phyloP scores from a whole-genome alignment of 2,888 invertebrate genomes.

The Agrochola litura region DNA sequence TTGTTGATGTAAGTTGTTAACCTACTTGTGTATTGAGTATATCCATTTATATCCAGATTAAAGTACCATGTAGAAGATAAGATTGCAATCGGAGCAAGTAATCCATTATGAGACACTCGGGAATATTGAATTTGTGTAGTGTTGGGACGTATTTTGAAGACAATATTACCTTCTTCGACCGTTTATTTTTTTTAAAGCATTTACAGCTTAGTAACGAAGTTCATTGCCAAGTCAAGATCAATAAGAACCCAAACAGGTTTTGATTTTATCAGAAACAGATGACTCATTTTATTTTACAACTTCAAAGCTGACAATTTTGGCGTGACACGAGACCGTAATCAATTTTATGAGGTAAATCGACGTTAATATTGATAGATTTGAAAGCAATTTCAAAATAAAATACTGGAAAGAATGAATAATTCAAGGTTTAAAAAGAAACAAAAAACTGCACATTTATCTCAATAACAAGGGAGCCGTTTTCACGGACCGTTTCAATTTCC shows the following conservation, averaged over 20 bases:
- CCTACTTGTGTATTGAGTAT: constrained; percentile 23
- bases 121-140: constrained; percentile 20
- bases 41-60: constrained; percentile 5
- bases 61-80: constrained; percentile 14
- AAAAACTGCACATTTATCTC: constrained; percentile 7
- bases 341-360: constrained; percentile 40
- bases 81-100: constrained; percentile 26
- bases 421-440: constrained; percentile 24
- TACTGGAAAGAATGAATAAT: constrained; percentile 21
- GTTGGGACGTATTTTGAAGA: background rate
- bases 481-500: constrained; percentile 17
- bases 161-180: background rate
- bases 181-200: constrained; percentile 30
- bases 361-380: constrained; percentile 36
- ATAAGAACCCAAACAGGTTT: constrained; percentile 48
- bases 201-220: constrained; percentile 40
- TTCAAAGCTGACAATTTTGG: constrained; percentile 46
- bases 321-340: constrained; percentile 45
- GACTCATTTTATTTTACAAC: constrained; percentile 50
- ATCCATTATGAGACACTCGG: constrained; percentile 34
- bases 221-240: constrained; percentile 49
- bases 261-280: constrained; percentile 41
- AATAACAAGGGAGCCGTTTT: constrained; percentile 12
- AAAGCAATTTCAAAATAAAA: constrained; percentile 30
- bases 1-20: constrained; percentile 84